phyloP scores from a whole-genome alignment of 2,797 vertebrate species.

The Sphenopsis melanotis region DNA sequence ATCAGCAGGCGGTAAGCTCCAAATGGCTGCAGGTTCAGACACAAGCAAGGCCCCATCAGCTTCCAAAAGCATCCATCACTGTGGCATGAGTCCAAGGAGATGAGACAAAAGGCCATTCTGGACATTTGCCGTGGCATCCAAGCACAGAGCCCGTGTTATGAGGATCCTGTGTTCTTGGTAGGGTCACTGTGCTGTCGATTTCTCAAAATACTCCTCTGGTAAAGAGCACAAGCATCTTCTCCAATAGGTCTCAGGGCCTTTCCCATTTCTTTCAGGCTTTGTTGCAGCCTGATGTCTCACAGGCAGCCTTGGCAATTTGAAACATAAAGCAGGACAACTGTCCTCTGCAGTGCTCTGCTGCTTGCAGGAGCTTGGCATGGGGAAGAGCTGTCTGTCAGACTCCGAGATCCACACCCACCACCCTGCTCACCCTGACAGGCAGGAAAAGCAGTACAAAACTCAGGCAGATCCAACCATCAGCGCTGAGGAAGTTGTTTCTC shows the following conservation, averaged over 20 bases:
- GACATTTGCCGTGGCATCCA: background rate
- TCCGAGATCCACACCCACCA: background rate
- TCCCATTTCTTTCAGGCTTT: background rate
- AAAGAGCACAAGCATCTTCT: background rate
- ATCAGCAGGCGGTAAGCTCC: background rate
- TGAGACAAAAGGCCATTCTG: background rate
- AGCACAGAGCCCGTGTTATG: background rate
- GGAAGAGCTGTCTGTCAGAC: background rate
- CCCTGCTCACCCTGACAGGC: background rate
- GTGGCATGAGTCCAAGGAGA: background rate
- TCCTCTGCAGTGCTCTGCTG: background rate
- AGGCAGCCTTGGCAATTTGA: background rate
- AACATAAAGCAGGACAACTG: background rate
- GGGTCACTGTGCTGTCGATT: background rate
- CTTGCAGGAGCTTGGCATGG: background rate
- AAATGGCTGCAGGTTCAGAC: background rate
- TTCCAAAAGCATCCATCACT: constrained; percentile 5
- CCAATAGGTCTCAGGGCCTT: background rate
- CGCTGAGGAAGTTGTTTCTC: background rate
- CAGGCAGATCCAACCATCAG: background rate
- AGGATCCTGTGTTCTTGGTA: background rate
- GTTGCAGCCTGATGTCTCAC: background rate
- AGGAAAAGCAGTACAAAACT: background rate
- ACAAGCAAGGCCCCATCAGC: background rate
- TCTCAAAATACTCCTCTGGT: background rate